These are phyloP conservation scores for Phocoena phocoena DNA, from an alignment of 2,113 vertebrate species.

Conservation along the genomic window DNA sequence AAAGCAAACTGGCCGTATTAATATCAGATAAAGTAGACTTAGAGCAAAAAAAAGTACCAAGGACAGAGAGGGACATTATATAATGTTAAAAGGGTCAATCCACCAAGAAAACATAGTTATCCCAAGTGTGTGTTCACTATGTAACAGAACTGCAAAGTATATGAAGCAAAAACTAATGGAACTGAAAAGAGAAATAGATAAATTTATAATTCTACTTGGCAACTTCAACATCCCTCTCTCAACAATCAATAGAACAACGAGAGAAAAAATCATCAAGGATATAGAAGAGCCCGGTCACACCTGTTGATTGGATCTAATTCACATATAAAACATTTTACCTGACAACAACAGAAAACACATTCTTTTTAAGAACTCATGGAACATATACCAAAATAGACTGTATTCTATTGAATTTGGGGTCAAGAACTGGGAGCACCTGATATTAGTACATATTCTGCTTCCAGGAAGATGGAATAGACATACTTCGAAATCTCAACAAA, in stretches of 20 bases:
- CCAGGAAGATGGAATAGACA: too few species aligned
- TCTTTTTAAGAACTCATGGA: background rate
- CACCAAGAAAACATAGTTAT: background rate
- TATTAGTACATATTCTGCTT: too few species aligned
- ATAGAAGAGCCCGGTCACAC: background rate
- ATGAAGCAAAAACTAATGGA: background rate
- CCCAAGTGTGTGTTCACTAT: background rate
- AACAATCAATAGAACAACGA: background rate
- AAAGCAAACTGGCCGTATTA: background rate
- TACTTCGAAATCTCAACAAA: background rate
- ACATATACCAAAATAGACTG: background rate
- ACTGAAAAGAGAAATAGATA: background rate
- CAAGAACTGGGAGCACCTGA: too few species aligned
- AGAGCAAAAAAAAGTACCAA: constrained; percentile 19
- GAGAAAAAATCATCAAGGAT: background rate
- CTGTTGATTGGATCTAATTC: background rate
- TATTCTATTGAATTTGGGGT: background rate
- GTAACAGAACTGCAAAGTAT: background rate
- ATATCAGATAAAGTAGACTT: background rate
- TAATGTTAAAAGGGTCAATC: background rate
- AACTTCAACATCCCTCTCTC: background rate
- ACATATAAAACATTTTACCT: background rate
- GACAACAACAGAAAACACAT: background rate
- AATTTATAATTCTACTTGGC: background rate
- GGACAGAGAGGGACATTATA: background rate